A percentile compares a stretch with the other conserved stretches of the same genome.
These are phyloP conservation scores for Tromatobia lineatoria DNA, from an alignment of 2,888 invertebrate species.

Conservation along the genomic window DNA sequence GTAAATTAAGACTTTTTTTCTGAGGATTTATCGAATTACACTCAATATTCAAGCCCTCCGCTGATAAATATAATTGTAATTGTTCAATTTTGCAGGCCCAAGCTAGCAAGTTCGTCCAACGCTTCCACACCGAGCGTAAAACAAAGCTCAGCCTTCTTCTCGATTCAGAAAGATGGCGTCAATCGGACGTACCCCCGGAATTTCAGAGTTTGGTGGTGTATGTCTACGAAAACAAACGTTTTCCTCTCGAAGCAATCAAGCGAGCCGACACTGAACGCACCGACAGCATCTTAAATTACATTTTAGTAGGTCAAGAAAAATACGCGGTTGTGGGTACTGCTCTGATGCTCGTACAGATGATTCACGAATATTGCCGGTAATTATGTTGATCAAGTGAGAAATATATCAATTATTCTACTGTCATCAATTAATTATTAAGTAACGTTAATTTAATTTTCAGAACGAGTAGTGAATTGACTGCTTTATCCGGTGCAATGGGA, in stretches of 20 bases:
- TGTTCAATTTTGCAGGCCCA: conserved; percentile 86
- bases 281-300: conserved; percentile 74
- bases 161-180: conserved; percentile 97
- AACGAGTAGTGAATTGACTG: conserved; percentile 88
- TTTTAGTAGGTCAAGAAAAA: conserved; percentile 90
- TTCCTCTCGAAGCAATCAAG: conserved; percentile 83
- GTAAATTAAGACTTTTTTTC: conserved; percentile 72
- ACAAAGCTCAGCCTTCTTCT: conserved; percentile 93
- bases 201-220: conserved; percentile 92
- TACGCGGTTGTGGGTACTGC: conserved; percentile 94
- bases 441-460: conserved; percentile 73
- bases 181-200: conserved; percentile 95
- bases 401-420: neutral
- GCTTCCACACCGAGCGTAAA: conserved; percentile 96
- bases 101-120: conserved; percentile 95
- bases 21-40: neutral
- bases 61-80: conserved; percentile 25
- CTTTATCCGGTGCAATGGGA: conserved; percentile 92
- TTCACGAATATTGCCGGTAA: conserved; percentile 95
- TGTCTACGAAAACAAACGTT: conserved; percentile 86
- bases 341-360: conserved; percentile 94
- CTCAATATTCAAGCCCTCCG: neutral
- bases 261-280: conserved; percentile 82
- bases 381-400: neutral
- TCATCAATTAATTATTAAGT: neutral